phyloP scores from a whole-genome alignment of 2,797 vertebrate genomes.

The Thunnus albacares region DNA sequence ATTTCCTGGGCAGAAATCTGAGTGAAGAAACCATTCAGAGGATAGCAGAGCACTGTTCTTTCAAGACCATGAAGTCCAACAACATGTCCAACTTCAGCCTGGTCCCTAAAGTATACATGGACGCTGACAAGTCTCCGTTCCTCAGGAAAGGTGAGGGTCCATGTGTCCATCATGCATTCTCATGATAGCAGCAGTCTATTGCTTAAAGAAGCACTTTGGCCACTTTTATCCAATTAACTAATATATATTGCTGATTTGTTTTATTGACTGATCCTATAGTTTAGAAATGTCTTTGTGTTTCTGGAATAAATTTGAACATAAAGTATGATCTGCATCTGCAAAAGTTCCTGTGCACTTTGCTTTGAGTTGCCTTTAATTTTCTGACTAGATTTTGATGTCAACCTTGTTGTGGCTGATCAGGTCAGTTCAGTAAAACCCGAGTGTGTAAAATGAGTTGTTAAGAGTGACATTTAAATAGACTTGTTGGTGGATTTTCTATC shows the following conservation, averaged over 20 bases:
- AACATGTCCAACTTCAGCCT: constrained; percentile 90
- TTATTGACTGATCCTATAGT: background rate
- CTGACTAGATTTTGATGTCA: too few species aligned
- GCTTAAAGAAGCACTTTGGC: background rate
- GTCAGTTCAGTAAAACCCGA: too few species aligned
- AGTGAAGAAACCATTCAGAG: constrained; percentile 78
- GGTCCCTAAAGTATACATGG: constrained; percentile 84
- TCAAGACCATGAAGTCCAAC: constrained; percentile 87
- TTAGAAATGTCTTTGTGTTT: background rate
- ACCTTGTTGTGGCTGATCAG: background rate
- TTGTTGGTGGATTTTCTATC: background rate
- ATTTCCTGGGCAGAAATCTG: constrained; percentile 85
- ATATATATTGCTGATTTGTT: background rate
- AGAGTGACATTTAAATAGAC: too few species aligned
- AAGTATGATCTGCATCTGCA: background rate
- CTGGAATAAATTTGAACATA: background rate
- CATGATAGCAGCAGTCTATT: background rate
- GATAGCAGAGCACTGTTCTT: constrained; percentile 83
- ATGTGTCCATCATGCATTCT: background rate
- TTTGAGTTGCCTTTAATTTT: background rate
- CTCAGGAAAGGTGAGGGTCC: constrained; percentile 88
- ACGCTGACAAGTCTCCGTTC: constrained; percentile 84
- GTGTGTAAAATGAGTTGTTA: too few species aligned
- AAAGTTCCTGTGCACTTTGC: background rate
- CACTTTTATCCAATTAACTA: too few species aligned